A percentile compares a stretch with the other conserved stretches of the same genome.
phyloP scores from a whole-genome alignment of 2,888 invertebrate genomes.

The Caenorhabditis sp. region DNA sequence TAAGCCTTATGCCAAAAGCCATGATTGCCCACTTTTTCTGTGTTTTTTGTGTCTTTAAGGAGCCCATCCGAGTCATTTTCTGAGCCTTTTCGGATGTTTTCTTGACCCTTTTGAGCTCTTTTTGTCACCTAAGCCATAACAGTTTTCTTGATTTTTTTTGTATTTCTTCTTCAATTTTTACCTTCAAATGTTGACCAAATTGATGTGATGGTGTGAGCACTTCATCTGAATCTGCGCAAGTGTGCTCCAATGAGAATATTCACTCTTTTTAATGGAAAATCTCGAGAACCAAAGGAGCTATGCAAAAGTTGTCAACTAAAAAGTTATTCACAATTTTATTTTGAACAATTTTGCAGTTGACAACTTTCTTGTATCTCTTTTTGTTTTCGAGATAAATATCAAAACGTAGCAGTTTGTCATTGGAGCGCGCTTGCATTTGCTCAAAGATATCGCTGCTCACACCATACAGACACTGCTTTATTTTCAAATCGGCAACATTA shows the following conservation, averaged over 20 bases:
- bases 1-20: slow-evolving; percentile 58
- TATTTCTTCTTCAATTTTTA: neutral
- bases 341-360: too few relatives aligned
- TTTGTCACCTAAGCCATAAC: slow-evolving; percentile 66
- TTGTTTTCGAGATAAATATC: too few relatives aligned
- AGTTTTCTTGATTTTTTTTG: too few relatives aligned
- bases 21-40: slow-evolving; percentile 32
- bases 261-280: too few relatives aligned
- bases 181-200: slow-evolving; percentile 58
- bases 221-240: slow-evolving; percentile 10
- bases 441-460: slow-evolving; percentile 40
- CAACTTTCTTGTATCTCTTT: too few relatives aligned
- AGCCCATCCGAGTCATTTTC: slow-evolving; percentile 57
- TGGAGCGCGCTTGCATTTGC: neutral
- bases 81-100: neutral
- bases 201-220: slow-evolving; percentile 64
- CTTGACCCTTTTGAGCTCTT: slow-evolving; percentile 58
- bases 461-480: slow-evolving; percentile 64
- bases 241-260: neutral
- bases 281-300: too few relatives aligned
- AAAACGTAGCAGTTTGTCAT: too few relatives aligned
- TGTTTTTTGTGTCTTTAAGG: slow-evolving; percentile 51
- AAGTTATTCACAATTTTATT: too few relatives aligned
- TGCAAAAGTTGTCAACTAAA: too few relatives aligned
- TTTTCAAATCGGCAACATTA: slow-evolving; percentile 61